These are phyloP conservation scores for Periparus ater DNA, from an alignment of 2,797 vertebrate species.

Conservation along the genomic window DNA sequence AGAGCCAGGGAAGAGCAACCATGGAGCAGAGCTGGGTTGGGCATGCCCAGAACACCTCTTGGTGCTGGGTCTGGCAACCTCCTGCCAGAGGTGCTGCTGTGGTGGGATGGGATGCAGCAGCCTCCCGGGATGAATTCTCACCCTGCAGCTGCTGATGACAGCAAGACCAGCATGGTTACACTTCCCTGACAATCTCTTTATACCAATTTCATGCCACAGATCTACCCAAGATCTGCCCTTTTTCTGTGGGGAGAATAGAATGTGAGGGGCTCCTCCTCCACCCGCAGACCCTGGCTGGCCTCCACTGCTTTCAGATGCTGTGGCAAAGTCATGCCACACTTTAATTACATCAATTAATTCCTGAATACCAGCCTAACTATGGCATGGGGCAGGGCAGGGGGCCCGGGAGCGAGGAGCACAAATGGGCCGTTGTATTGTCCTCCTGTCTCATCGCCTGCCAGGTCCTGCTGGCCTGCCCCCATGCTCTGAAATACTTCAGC, in stretches of 20 bases:
- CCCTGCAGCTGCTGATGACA: neutral
- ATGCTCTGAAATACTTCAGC: neutral
- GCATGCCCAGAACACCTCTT: fast-evolving
- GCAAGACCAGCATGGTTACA: neutral
- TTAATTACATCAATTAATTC: slow-evolving; percentile 60
- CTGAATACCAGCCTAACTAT: slow-evolving; percentile 47
- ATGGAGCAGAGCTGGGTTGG: fast-evolving
- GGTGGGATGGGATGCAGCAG: neutral
- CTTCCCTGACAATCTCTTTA: slow-evolving; percentile 28
- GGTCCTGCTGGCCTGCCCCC: slow-evolving; percentile 1
- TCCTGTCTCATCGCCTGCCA: slow-evolving; percentile 32
- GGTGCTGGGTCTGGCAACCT: neutral
- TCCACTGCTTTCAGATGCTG: neutral
- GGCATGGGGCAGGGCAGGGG: slow-evolving; percentile 15
- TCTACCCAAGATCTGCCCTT: slow-evolving; percentile 17
- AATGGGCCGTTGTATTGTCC: slow-evolving; percentile 26
- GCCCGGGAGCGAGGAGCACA: neutral
- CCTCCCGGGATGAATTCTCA: neutral
- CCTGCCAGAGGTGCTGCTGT: neutral
- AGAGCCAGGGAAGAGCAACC: neutral
- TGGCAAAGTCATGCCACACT: slow-evolving; percentile 60
- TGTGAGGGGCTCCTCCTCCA: slow-evolving; percentile 4
- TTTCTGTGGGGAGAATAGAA: slow-evolving; percentile 16
- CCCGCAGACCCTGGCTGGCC: neutral
- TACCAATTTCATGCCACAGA: slow-evolving; percentile 30